Evolutionary conservation across 1,140 invertebrate species (phyloP).

Genomic region (Pseudoatta argentina): DNA sequence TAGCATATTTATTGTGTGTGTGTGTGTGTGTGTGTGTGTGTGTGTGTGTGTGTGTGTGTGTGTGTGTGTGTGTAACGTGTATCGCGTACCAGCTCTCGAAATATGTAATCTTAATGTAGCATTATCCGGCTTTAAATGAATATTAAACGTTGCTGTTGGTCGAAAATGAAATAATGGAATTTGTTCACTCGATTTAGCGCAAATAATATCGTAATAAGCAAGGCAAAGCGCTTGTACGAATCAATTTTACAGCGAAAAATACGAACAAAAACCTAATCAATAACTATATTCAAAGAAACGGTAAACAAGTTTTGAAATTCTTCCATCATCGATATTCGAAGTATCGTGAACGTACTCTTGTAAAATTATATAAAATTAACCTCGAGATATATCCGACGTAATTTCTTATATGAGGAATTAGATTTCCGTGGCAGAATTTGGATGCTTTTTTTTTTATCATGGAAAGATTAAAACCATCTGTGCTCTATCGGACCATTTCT

Average conservation of each 20-base stretch:
- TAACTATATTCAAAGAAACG: not conserved
- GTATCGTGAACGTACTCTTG: not conserved
- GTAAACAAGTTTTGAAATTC: slow-evolving; percentile 13
- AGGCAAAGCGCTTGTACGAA: slow-evolving; percentile 6
- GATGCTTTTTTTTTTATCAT: not conserved
- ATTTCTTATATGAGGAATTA: not conserved
- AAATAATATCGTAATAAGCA: slow-evolving; percentile 49
- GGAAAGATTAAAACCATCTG: slow-evolving; percentile 11
- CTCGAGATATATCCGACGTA: not conserved
- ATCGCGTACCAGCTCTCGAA: slow-evolving; percentile 23
- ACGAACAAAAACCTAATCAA: slow-evolving; percentile 28
- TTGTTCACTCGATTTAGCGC: slow-evolving; percentile 35
- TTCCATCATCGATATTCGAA: slow-evolving; percentile 2
- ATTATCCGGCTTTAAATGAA: slow-evolving; percentile 51
- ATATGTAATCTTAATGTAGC: slow-evolving; percentile 53
- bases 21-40: too few species aligned
- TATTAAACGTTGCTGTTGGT: slow-evolving; percentile 43
- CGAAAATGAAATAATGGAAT: slow-evolving; percentile 58
- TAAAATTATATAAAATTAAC: slow-evolving; percentile 32
- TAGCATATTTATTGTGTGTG: slow-evolving; percentile 38
- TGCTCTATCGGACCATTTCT: slow-evolving; percentile 11
- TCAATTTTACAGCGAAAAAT: slow-evolving; percentile 18
- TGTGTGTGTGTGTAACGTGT: not conserved
- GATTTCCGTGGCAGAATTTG: not conserved
- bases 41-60: too few species aligned